Evolutionary conservation across 2,888 invertebrate genomes (phyloP).

Genomic region (Tolmerus cingulatus): DNA sequence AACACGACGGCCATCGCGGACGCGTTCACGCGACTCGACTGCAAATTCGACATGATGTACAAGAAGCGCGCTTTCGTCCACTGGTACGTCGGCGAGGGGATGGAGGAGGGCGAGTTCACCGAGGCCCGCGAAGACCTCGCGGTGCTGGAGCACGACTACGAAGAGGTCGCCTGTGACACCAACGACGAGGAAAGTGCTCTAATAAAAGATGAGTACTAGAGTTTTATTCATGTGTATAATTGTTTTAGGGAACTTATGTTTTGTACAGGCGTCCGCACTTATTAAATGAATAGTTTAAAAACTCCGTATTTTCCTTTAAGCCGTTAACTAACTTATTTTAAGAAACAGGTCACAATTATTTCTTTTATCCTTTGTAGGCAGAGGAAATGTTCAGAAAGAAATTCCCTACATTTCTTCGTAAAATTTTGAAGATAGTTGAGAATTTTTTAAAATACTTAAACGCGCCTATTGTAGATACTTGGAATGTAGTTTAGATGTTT

Average conservation of each 20-base stretch:
- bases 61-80: slow-evolving; percentile 90
- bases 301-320: background rate
- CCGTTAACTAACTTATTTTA: background rate
- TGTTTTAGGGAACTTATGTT: background rate
- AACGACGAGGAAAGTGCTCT: slow-evolving; percentile 52
- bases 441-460: too few species aligned
- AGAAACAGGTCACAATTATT: background rate
- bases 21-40: slow-evolving; percentile 85
- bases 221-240: background rate
- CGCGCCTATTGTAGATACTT: too few species aligned
- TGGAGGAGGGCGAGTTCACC: slow-evolving; percentile 84
- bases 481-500: too few species aligned
- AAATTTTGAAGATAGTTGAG: too few species aligned
- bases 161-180: slow-evolving; percentile 74
- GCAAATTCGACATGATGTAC: slow-evolving; percentile 92
- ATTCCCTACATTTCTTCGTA: too few species aligned
- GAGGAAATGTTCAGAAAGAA: too few species aligned
- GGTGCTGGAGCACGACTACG: slow-evolving; percentile 76
- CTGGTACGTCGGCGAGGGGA: slow-evolving; percentile 86
- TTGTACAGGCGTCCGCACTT: background rate
- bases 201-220: background rate
- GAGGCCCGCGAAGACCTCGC: slow-evolving; percentile 83
- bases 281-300: background rate
- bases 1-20: slow-evolving; percentile 89
- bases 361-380: too few species aligned